Evolutionary conservation across 2,797 vertebrate genomes (phyloP), one percentile per base, ranked within the genome.

Genomic region (Notolepis coatsorum): DNA sequence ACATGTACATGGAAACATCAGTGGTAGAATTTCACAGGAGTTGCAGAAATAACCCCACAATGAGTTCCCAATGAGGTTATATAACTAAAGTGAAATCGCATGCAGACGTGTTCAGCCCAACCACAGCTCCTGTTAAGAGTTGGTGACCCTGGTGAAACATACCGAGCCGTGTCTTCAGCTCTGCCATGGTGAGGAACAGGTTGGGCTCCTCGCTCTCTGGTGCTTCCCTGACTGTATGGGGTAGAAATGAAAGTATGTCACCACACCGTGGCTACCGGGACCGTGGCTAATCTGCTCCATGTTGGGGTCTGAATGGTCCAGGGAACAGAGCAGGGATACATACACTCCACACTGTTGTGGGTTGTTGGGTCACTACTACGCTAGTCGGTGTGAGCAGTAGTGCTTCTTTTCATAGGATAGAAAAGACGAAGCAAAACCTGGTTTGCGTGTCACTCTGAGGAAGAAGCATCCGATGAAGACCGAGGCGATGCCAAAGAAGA

Each of bases 181-280:
- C 74, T n/a, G 79, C 69, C 87, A 89, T 87, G 27, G 75, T 84
- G 41, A 88, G 71, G 58, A 93, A 92, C 56, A 92, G 67, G 38
- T 88, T 83, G 0, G 27, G 3, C 13, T 75, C 80, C 0, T 73
- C 65, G 7, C 28, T 8, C 1, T 37, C 79, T 0, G 65, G 70
- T 7, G 55, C 47, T 5, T 10, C 13, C 2, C 12, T 10, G 46
- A 0, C 88, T 89, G 10, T 23, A 57, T 15, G 39, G 60, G 12
- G 12, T 59, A 13, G 73, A 75, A 42, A 28, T 1, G 37, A 50
- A 1, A 9, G 4, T 1, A 63, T 38, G 23, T 68, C 5, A 42
- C 30, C 48, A 41, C 17, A 8, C 3, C 7, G 17, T 10, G 15
- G 30, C 15, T 35, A 18, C 8, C 17, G 17, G 2, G 17, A 4